Evolutionary conservation across 2,797 vertebrate genomes (phyloP).

Genomic region (Phalanger gymnotis): DNA sequence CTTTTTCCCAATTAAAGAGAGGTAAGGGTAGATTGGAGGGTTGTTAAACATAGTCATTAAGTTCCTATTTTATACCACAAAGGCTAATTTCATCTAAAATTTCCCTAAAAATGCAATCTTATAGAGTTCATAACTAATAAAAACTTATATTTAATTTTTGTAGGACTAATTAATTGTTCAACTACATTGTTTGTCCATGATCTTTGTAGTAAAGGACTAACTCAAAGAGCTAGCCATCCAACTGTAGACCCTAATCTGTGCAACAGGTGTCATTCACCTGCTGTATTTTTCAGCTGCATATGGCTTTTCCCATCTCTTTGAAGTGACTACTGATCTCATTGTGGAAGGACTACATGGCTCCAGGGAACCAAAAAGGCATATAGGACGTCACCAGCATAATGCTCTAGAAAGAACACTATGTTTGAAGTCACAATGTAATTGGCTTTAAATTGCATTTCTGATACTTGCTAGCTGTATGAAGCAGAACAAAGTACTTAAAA

Average conservation of each 20-base stretch:
- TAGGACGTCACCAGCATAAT: background rate
- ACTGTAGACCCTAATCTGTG: background rate
- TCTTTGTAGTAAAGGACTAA: background rate
- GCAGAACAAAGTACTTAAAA: too few relatives aligned
- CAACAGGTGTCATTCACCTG: background rate
- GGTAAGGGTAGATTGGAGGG: background rate
- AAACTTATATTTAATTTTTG: background rate
- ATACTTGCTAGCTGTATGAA: too few relatives aligned
- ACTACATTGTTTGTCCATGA: background rate
- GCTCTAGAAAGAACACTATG: background rate
- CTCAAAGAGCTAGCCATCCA: background rate
- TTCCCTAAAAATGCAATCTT: background rate
- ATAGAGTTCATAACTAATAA: background rate
- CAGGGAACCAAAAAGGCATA: background rate
- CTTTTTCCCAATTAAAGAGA: background rate
- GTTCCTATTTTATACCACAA: background rate
- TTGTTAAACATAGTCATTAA: background rate
- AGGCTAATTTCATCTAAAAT: background rate
- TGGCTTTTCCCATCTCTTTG: background rate
- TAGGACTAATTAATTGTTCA: background rate
- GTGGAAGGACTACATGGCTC: background rate
- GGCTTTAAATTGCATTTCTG: too few relatives aligned
- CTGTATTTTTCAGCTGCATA: background rate
- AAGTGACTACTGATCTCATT: background rate
- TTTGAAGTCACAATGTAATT: background rate